Evolutionary conservation across 2,888 invertebrate species (phyloP).

Genomic region (Caenorhabditis imperialis): DNA sequence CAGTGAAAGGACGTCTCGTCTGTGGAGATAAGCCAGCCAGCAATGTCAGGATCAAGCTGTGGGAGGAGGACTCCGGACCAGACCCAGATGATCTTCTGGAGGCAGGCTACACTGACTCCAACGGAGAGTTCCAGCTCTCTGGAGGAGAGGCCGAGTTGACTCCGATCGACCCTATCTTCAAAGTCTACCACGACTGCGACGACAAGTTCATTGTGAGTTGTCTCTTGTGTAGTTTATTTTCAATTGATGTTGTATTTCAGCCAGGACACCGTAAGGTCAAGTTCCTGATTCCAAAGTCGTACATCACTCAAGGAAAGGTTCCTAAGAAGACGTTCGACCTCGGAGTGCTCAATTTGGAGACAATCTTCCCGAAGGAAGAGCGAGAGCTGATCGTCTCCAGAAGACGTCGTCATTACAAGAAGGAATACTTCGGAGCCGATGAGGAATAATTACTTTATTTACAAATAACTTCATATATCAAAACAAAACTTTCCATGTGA

Average conservation of each 20-base stretch:
- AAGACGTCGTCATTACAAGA: constrained; percentile 43
- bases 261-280: constrained; percentile 62
- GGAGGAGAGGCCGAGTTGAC: constrained; percentile 68
- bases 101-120: constrained; percentile 65
- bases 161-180: constrained; percentile 69
- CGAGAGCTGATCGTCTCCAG: constrained; percentile 61
- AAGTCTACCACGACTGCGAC: constrained; percentile 71
- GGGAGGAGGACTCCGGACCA: constrained; percentile 70
- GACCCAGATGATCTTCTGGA: constrained; percentile 70
- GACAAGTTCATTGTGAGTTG: constrained; percentile 61
- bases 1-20: constrained; percentile 65
- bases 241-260: too few species aligned
- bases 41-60: constrained; percentile 69
- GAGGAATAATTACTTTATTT: constrained; percentile 26
- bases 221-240: not conserved
- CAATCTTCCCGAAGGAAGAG: constrained; percentile 64
- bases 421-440: not conserved
- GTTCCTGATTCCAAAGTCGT: constrained; percentile 62
- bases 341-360: constrained; percentile 68
- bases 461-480: too few species aligned
- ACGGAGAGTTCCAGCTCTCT: constrained; percentile 62
- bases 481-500: too few species aligned
- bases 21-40: constrained; percentile 65
- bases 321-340: constrained; percentile 66
- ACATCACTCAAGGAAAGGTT: constrained; percentile 61